A percentile compares a stretch with the other conserved stretches of the same genome.
phyloP scores from a whole-genome alignment of 2,888 invertebrate species.

The Hofmannophila pseudospretella region DNA sequence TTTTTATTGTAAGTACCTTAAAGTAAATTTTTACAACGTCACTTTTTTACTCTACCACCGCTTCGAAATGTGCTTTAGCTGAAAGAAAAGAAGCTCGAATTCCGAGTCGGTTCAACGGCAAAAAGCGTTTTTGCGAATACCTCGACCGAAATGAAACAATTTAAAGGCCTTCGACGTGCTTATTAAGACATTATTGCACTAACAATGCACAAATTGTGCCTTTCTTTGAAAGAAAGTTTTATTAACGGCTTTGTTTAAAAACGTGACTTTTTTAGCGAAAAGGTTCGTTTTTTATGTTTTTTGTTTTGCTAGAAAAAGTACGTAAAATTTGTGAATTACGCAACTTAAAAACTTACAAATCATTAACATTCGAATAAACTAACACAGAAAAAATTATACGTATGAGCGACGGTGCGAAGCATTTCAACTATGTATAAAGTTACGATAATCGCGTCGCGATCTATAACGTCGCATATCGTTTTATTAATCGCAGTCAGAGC shows the following conservation, averaged over 20 bases:
- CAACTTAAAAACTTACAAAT: background rate
- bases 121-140: slow-evolving; percentile 7
- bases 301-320: too few relatives aligned
- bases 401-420: slow-evolving; percentile 22
- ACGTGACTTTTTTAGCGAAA: too few relatives aligned
- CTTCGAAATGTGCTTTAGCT: too few relatives aligned
- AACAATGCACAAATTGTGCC: slow-evolving; percentile 3
- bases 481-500: slow-evolving; percentile 52
- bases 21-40: too few relatives aligned
- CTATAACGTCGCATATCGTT: slow-evolving; percentile 65
- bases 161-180: slow-evolving; percentile 2
- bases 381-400: slow-evolving; percentile 22
- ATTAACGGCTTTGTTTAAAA: background rate
- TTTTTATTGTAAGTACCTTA: too few relatives aligned
- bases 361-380: slow-evolving; percentile 17
- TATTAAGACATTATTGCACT: slow-evolving; percentile 2
- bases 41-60: too few relatives aligned
- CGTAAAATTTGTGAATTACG: background rate
- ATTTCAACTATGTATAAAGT: slow-evolving; percentile 45
- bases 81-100: too few relatives aligned
- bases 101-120: background rate
- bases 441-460: slow-evolving; percentile 58
- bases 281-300: background rate
- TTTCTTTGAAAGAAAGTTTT: slow-evolving; percentile 7
- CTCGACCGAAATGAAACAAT: slow-evolving; percentile 8